A percentile compares a stretch with the other conserved stretches of the same genome.
phyloP scores from a whole-genome alignment of 2,797 vertebrate species.

The Gobio occitaniae region DNA sequence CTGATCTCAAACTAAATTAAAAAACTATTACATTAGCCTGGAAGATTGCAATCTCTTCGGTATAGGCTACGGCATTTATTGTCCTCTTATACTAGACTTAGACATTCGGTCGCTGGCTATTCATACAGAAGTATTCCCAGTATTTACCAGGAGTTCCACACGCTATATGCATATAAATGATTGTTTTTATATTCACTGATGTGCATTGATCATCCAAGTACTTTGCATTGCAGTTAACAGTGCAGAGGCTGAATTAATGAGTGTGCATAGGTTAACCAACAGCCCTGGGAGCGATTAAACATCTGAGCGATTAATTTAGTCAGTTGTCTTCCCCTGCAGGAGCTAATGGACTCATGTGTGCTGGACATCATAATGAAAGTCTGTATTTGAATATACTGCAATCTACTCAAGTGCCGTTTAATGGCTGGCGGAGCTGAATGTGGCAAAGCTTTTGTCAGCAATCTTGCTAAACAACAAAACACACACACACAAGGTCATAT shows the following conservation, averaged over 20 bases:
- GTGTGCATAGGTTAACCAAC: conserved; percentile 24
- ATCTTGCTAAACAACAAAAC: not conserved
- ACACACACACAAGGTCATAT: not conserved
- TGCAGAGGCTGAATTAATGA: conserved; percentile 11
- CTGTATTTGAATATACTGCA: conserved; percentile 17
- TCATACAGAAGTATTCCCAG: conserved; percentile 4
- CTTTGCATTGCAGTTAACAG: not conserved
- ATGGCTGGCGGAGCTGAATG: not conserved
- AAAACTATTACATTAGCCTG: conserved; percentile 9
- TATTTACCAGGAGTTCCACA: conserved; percentile 11
- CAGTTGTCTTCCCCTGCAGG: conserved; percentile 15
- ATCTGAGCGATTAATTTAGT: conserved; percentile 18
- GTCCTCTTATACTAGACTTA: conserved; percentile 10
- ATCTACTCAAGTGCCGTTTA: conserved; percentile 3
- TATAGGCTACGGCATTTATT: not conserved
- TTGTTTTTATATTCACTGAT: not conserved
- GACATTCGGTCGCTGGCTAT: conserved; percentile 3
- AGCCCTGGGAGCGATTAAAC: conserved; percentile 8
- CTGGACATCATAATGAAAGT: conserved; percentile 14
- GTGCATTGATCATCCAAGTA: conserved; percentile 14
- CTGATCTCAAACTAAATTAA: conserved; percentile 10
- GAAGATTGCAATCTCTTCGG: conserved; percentile 2
- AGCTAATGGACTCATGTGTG: conserved; percentile 10
- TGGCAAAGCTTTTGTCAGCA: not conserved
- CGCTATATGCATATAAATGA: conserved; percentile 25